phyloP scores from a whole-genome alignment of 2,797 vertebrate species.

The Mallotus villosus region DNA sequence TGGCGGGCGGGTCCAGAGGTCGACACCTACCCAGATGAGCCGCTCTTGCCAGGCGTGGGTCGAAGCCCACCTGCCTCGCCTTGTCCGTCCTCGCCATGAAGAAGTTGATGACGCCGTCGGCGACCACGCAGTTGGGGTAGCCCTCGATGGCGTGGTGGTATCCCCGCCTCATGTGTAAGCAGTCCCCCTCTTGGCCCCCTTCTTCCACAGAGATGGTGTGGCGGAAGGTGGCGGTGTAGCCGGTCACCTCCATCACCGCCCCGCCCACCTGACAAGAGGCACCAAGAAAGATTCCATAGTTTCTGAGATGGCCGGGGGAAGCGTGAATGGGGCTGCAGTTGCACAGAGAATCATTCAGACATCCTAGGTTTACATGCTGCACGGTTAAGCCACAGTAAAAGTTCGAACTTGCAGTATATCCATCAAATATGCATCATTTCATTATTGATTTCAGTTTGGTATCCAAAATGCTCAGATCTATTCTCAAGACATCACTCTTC shows the following conservation, averaged over 20 bases:
- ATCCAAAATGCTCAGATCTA: no score
- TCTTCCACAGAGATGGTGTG: slow-evolving; percentile 82
- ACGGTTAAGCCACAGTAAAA: background rate
- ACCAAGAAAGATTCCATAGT: background rate
- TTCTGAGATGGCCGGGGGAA: background rate
- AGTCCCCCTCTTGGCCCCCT: slow-evolving; percentile 83
- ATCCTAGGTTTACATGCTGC: background rate
- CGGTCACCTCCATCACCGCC: slow-evolving; percentile 86
- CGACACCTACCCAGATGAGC: slow-evolving; percentile 83
- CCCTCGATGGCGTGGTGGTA: slow-evolving; percentile 81
- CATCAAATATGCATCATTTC: background rate
- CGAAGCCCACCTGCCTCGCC: slow-evolving; percentile 83
- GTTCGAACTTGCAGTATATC: background rate
- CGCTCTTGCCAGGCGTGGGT: slow-evolving; percentile 78
- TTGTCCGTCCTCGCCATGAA: slow-evolving; percentile 87
- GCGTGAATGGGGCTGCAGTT: background rate
- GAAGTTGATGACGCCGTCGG: slow-evolving; percentile 91
- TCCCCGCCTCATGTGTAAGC: slow-evolving; percentile 78
- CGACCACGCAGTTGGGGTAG: slow-evolving; percentile 85
- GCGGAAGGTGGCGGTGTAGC: slow-evolving; percentile 82
- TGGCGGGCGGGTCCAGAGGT: background rate
- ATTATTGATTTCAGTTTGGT: background rate
- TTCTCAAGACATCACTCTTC: background rate
- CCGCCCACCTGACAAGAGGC: slow-evolving; percentile 82
- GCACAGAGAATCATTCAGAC: no score